These are phyloP conservation scores for Lacanobia oleracea DNA, from an alignment of 2,888 invertebrate species.

Conservation along the genomic window DNA sequence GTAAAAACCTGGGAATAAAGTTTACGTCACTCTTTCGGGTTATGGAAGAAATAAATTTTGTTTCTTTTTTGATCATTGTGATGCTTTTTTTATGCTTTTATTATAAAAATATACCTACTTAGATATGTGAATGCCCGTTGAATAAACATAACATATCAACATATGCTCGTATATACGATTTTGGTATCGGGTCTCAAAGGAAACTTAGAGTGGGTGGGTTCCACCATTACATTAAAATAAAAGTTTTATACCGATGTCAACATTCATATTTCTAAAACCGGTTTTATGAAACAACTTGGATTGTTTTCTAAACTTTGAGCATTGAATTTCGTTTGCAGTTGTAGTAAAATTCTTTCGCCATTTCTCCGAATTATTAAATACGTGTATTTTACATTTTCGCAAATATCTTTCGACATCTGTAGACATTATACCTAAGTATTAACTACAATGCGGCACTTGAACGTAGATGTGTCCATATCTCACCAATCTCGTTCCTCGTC, in stretches of 20 bases:
- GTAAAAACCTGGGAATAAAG: constrained; percentile 54
- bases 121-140: no score
- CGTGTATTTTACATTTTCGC: background rate
- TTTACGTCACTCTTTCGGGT: constrained; percentile 42
- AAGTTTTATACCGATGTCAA: constrained; percentile 37
- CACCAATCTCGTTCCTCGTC: no score
- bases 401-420: no score
- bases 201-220: constrained; percentile 25
- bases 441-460: no score
- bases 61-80: constrained; percentile 21
- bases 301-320: constrained; percentile 36
- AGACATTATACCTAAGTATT: no score
- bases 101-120: constrained; percentile 30
- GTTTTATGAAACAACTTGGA: constrained; percentile 37
- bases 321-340: constrained; percentile 24
- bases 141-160: no score
- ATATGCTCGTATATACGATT: no score
- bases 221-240: constrained; percentile 41
- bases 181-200: no score
- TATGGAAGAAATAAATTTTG: constrained; percentile 45
- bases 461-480: no score
- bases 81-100: background rate
- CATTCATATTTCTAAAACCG: constrained; percentile 40
- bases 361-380: constrained; percentile 10
- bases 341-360: constrained; percentile 1